phyloP scores from a whole-genome alignment of 2,888 invertebrate species.

The Nomada fabriciana region DNA sequence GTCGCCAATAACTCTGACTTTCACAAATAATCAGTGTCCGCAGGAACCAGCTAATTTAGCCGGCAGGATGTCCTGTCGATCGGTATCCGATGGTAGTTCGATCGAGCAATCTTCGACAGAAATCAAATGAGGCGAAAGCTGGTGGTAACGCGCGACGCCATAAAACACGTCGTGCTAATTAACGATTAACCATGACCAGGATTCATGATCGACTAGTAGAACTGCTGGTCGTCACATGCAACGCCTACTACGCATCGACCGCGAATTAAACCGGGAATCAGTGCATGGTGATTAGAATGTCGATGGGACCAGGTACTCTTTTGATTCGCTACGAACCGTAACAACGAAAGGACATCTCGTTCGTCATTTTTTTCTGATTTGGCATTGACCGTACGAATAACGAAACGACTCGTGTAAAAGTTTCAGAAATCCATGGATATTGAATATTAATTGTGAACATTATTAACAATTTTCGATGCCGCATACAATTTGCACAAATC shows the following conservation, averaged over 20 bases:
- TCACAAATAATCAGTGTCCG: constrained; percentile 58
- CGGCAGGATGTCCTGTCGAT: constrained; percentile 72
- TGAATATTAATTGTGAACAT: too few species aligned
- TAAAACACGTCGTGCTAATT: constrained; percentile 76
- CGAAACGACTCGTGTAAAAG: too few species aligned
- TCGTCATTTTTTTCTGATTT: constrained; percentile 10
- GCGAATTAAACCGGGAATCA: constrained; percentile 78
- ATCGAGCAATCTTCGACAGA: constrained; percentile 71
- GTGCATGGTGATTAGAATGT: constrained; percentile 78
- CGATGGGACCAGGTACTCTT: constrained; percentile 69
- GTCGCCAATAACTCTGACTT: constrained; percentile 62
- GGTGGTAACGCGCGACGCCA: constrained; percentile 50
- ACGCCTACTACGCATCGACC: constrained; percentile 67
- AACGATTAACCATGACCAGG: constrained; percentile 78
- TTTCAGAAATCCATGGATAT: too few species aligned
- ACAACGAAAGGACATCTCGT: constrained; percentile 32
- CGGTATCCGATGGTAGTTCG: constrained; percentile 69
- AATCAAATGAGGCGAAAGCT: constrained; percentile 72
- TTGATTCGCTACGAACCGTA: constrained; percentile 43
- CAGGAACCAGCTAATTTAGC: constrained; percentile 63
- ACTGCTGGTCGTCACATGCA: constrained; percentile 65
- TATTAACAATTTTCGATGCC: too few species aligned
- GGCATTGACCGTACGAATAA: background rate
- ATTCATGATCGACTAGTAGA: constrained; percentile 71
- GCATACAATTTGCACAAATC: too few species aligned